A percentile compares a stretch with the other conserved stretches of the same genome.
phyloP scores from a whole-genome alignment of 2,888 invertebrate species.

The Eupithecia centaureata region DNA sequence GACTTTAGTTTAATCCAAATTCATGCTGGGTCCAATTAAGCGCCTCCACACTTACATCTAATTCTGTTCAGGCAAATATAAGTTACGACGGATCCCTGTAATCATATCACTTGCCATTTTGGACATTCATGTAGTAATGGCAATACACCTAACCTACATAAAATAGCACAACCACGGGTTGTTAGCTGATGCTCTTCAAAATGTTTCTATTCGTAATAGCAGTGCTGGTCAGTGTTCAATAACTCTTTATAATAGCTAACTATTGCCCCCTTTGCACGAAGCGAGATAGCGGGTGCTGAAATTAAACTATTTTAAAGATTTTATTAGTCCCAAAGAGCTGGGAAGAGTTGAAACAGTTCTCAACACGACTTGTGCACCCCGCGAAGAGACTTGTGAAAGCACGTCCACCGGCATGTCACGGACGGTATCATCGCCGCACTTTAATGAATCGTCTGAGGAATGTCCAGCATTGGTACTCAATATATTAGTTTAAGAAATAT shows the following conservation, averaged over 20 bases:
- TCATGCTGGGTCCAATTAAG: no score
- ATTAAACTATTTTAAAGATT: constrained; percentile 18
- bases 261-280: neutral
- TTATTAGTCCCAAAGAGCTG: constrained; percentile 10
- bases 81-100: no score
- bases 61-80: no score
- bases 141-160: no score
- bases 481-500: no score
- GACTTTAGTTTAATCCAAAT: no score
- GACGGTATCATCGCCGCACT: neutral
- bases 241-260: neutral
- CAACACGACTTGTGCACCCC: neutral
- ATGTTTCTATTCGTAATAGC: neutral
- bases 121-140: no score
- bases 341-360: constrained; percentile 5
- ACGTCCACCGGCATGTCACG: neutral
- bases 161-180: no score
- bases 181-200: neutral
- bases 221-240: neutral
- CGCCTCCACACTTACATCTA: no score
- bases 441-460: neutral
- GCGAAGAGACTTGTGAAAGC: neutral
- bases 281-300: neutral
- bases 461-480: no score
- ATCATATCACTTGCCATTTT: no score